Percentiles rank a stretch among this genome's conserved stretches.
These are phyloP conservation scores for Bubo scandiacus DNA, from an alignment of 2,113 vertebrate genomes.

Conservation along the genomic window DNA sequence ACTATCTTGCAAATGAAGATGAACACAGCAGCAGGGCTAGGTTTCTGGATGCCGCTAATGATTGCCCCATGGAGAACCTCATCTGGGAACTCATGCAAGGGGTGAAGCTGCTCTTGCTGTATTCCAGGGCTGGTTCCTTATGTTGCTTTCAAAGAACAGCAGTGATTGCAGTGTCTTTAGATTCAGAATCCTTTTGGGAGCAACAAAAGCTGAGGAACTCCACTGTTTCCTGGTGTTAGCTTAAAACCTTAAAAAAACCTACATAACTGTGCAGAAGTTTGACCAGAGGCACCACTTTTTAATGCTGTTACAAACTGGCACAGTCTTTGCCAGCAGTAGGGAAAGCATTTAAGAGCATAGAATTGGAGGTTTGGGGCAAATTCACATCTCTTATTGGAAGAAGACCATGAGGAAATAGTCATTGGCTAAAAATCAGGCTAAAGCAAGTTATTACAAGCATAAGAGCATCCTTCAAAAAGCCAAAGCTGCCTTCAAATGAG, in stretches of 20 bases:
- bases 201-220: neutral
- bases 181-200: neutral
- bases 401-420: neutral
- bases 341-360: neutral
- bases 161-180: neutral
- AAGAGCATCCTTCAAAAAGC: neutral
- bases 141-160: neutral
- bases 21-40: neutral
- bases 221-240: neutral
- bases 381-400: neutral
- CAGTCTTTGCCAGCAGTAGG: neutral
- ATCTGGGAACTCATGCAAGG: neutral
- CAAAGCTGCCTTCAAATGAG: neutral
- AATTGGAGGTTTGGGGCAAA: slow-evolving; percentile 19
- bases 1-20: neutral
- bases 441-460: neutral
- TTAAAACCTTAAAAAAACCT: neutral
- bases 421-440: neutral
- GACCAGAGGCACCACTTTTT: neutral
- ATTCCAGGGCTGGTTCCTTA: neutral
- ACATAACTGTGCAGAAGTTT: neutral
- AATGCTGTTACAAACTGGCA: neutral
- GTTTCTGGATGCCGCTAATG: neutral
- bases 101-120: neutral
- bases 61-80: neutral